Conservation (phyloP, 2,113 vertebrate genomes). For the Pterocles burchelli region DNA sequence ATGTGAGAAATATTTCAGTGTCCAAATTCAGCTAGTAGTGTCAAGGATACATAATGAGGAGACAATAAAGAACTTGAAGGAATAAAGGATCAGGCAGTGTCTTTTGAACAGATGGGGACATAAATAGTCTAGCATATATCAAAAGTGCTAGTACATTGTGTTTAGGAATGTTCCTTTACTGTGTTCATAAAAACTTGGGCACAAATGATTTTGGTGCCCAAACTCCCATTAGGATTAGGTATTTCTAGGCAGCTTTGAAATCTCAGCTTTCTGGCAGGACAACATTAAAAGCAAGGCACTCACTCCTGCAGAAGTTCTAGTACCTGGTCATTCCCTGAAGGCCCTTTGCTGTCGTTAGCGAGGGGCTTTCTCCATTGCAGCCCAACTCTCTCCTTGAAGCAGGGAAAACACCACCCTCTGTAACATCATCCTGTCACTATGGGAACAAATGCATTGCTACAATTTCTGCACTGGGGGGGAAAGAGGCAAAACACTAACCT, state of each 20-base stretch:
- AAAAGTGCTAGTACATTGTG: conserved; percentile 24
- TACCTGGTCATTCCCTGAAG: conserved; percentile 47
- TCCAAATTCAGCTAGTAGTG: background rate
- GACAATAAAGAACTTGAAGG: conserved; percentile 7
- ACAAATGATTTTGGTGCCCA: background rate
- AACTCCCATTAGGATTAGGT: background rate
- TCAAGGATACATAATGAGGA: conserved; percentile 5
- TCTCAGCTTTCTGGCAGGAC: background rate
- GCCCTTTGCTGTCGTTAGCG: conserved; percentile 17
- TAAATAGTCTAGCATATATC: conserved; percentile 49
- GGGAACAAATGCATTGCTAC: background rate
- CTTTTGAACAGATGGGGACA: conserved; percentile 48
- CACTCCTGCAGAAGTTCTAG: conserved; percentile 42
- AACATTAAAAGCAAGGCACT: conserved; percentile 52
- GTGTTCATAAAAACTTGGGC: conserved; percentile 40
- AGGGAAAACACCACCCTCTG: conserved; percentile 23
- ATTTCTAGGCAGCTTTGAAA: background rate
- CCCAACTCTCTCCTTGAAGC: background rate
- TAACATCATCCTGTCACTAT: background rate
- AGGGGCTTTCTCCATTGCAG: conserved; percentile 49
- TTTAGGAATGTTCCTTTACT: conserved; percentile 34
- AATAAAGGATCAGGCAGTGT: background rate
- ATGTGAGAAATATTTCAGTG: conserved; percentile 23
- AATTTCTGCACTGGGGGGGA: background rate
- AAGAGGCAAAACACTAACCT: background rate